Conservation (phyloP, 2,888 invertebrate genomes). For the Xestia rhomboidea region DNA sequence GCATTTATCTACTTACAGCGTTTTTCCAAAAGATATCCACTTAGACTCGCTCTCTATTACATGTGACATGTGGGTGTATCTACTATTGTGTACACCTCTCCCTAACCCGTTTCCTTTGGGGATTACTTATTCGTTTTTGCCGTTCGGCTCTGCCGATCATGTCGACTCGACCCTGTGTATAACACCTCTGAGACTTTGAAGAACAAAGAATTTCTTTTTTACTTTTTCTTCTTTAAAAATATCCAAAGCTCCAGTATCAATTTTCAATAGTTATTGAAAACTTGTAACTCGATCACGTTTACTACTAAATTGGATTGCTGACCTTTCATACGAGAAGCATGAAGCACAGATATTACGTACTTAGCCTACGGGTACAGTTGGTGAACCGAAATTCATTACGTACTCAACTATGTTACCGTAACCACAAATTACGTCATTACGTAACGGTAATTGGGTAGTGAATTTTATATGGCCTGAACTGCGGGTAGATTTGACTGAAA, state of each 20-base stretch:
- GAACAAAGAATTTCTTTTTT: not conserved
- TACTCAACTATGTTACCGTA: constrained; percentile 33
- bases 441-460: constrained; percentile 18
- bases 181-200: not conserved
- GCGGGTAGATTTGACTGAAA: not conserved
- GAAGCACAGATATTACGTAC: constrained; percentile 26
- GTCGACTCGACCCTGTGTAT: not conserved
- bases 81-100: too few relatives aligned
- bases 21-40: not conserved
- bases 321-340: constrained; percentile 40
- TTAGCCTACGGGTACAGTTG: constrained; percentile 22
- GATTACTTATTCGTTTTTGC: too few relatives aligned
- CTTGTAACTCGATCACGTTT: constrained; percentile 32
- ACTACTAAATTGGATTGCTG: constrained; percentile 35
- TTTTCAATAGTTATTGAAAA: constrained; percentile 29
- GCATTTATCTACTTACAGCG: not conserved
- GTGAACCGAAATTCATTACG: constrained; percentile 15
- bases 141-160: not conserved
- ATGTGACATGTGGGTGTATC: too few relatives aligned
- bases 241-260: not conserved
- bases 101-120: too few relatives aligned
- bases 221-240: not conserved
- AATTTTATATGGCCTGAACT: constrained; percentile 5
- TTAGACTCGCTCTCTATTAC: too few relatives aligned
- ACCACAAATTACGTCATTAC: constrained; percentile 31